phyloP scores from a whole-genome alignment of 2,888 invertebrate species.

The Cephus sareptanus region DNA sequence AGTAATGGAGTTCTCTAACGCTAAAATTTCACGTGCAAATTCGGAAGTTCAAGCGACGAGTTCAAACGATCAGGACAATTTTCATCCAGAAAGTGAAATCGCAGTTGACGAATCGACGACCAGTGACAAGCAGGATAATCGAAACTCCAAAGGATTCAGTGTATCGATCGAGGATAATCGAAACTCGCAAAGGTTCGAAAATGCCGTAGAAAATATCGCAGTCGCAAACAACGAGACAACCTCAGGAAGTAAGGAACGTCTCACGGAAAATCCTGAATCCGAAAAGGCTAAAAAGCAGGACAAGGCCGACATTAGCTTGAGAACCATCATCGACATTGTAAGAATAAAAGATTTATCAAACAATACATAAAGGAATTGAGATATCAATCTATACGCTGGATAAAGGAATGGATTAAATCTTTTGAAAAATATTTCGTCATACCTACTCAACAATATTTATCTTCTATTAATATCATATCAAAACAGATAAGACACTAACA shows the following conservation, averaged over 20 bases:
- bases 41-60: not conserved
- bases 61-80: not conserved
- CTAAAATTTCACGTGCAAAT: not conserved
- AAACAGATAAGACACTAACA: not conserved
- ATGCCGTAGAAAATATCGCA: not conserved
- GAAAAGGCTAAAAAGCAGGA: slow-evolving; percentile 11
- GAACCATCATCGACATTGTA: slow-evolving; percentile 9
- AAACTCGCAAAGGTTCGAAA: not conserved
- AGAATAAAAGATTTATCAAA: slow-evolving; percentile 1
- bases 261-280: not conserved
- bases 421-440: not conserved
- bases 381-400: not conserved
- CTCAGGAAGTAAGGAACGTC: not conserved
- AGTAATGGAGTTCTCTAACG: slow-evolving; percentile 15
- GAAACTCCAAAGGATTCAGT: not conserved
- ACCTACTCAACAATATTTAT: not conserved
- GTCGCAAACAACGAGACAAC: not conserved
- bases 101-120: not conserved
- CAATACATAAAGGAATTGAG: not conserved
- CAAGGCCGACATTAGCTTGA: slow-evolving; percentile 13
- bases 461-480: not conserved
- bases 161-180: not conserved
- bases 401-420: not conserved
- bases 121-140: not conserved
- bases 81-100: not conserved